phyloP scores from a whole-genome alignment of 2,113 vertebrate genomes.

The Pollimyrus isidori region DNA sequence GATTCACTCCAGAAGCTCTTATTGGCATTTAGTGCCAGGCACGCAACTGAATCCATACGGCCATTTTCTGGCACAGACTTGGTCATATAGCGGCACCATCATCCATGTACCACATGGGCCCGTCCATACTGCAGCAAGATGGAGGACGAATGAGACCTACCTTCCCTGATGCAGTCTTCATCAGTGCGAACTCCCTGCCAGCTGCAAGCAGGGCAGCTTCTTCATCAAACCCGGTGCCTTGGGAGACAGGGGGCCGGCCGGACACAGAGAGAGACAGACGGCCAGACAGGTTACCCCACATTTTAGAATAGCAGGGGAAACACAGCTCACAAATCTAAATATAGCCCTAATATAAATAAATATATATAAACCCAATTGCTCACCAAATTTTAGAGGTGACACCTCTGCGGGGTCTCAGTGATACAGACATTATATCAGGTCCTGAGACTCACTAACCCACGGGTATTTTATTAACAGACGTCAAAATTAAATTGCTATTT shows the following conservation, averaged over 20 bases:
- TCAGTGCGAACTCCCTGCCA: slow-evolving; percentile 95
- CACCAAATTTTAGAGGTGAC: neutral
- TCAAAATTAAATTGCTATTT: neutral
- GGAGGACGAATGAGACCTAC: slow-evolving; percentile 50
- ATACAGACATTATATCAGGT: neutral
- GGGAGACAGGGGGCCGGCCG: slow-evolving; percentile 25
- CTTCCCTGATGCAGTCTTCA: slow-evolving; percentile 97
- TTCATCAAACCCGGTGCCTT: slow-evolving; percentile 97
- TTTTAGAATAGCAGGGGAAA: neutral
- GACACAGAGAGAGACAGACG: slow-evolving; percentile 9
- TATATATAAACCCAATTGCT: neutral
- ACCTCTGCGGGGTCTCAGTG: neutral
- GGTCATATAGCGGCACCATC: neutral
- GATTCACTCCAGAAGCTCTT: neutral
- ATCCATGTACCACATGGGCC: neutral
- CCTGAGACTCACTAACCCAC: slow-evolving; percentile 53
- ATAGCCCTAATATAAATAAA: neutral
- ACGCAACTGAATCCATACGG: neutral
- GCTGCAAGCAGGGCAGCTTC: slow-evolving; percentile 91
- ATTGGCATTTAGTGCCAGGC: neutral
- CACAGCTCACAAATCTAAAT: neutral
- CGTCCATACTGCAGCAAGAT: neutral
- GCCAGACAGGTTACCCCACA: slow-evolving; percentile 21
- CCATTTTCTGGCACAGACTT: neutral
- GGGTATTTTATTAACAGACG: neutral